These are phyloP conservation scores for Cossypha dichroa DNA, from an alignment of 2,797 vertebrate species.

Conservation along the genomic window DNA sequence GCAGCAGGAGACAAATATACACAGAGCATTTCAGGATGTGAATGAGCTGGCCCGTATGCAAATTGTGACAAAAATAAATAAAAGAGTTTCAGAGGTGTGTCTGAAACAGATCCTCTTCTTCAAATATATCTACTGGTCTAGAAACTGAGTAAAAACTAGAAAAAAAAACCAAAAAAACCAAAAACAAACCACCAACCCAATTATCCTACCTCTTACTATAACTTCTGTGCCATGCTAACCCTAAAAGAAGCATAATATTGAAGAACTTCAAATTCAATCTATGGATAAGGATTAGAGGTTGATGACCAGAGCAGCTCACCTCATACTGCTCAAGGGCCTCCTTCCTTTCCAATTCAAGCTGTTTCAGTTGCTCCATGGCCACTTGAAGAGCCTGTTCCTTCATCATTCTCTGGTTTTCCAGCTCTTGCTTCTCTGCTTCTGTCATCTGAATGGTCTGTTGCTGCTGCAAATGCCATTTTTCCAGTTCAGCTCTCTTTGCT, in stretches of 20 bases:
- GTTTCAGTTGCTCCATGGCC: conserved; percentile 90
- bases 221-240: background rate
- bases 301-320: conserved; percentile 74
- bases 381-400: conserved; percentile 89
- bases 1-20: background rate
- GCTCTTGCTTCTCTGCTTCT: conserved; percentile 91
- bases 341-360: conserved; percentile 87
- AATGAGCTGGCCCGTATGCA: background rate
- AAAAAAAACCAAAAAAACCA: background rate
- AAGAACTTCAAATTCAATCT: background rate
- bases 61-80: background rate
- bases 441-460: conserved; percentile 89
- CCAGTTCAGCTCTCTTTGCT: conserved; percentile 87
- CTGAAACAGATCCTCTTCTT: background rate
- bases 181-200: background rate
- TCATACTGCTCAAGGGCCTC: conserved; percentile 91
- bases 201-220: background rate
- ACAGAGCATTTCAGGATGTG: background rate
- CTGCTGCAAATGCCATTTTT: conserved; percentile 90
- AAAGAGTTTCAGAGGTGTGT: background rate
- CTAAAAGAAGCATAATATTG: background rate
- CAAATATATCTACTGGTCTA: background rate
- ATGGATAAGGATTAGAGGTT: background rate
- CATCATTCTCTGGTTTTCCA: conserved; percentile 84
- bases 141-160: background rate